Evolutionary conservation across 2,888 invertebrate species (phyloP).

Genomic region (Pollenia amentaria): DNA sequence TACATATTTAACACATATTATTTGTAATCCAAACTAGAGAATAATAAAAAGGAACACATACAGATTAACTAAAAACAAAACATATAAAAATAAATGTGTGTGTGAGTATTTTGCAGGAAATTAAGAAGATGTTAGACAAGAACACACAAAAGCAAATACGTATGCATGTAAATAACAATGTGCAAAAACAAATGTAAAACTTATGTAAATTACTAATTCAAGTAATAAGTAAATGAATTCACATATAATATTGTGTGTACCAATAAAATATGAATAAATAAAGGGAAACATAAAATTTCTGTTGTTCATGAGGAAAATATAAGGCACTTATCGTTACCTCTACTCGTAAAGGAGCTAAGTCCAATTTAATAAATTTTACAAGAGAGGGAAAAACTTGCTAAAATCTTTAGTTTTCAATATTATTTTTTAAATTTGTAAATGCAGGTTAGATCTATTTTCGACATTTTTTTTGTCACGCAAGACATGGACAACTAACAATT

Average conservation of each 20-base stretch:
- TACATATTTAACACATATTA: background rate
- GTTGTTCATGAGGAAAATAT: constrained; percentile 25
- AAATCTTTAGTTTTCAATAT: too few species aligned
- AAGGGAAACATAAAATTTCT: constrained; percentile 24
- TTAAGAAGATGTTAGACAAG: constrained; percentile 3
- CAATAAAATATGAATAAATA: constrained; percentile 53
- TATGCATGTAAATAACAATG: background rate
- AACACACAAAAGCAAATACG: background rate
- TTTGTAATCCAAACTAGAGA: background rate
- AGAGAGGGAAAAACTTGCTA: too few species aligned
- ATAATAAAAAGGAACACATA: constrained; percentile 1
- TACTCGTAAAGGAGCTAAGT: too few species aligned
- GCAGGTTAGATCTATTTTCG: too few species aligned
- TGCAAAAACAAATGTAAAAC: constrained; percentile 27
- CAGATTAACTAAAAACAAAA: background rate
- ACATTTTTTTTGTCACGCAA: too few species aligned
- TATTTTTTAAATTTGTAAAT: too few species aligned
- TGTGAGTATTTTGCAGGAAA: constrained; percentile 13
- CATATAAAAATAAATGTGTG: background rate
- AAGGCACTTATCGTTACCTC: background rate
- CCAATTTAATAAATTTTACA: too few species aligned
- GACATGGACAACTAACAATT: too few species aligned
- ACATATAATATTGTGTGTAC: background rate
- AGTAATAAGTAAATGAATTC: constrained; percentile 51
- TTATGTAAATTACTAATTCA: constrained; percentile 66